Base-by-base conservation (phyloP, 2,888 invertebrate genomes). In the Cephus nigrinus region DNA sequence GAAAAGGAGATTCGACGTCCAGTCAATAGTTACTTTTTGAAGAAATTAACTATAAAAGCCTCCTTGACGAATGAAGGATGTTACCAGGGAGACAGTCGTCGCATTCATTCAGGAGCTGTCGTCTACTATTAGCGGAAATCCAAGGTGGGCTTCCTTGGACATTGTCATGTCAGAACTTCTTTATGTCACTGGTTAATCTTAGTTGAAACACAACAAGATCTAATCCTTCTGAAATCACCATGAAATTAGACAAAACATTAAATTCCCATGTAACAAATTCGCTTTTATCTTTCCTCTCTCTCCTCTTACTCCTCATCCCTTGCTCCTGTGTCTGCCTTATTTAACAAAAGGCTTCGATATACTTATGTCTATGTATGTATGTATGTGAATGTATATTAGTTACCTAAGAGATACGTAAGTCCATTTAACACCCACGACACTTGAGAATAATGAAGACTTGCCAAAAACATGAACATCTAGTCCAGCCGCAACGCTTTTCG, bases 61-160 rank as follows among this genome's bases (percentile, higher is more conserved):
- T 73, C 78, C 80, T 84, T 86, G 86, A 86, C 81, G 81, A 84
- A 86, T 86, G 82, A 85, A 81, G 82, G 79, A 76, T 78, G 73
- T 74, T 82, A 76, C 78, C 36, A 75, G 76, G 35, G 35, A 76
- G 86, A 86, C 86, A 86, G 82, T 82, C 55, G 55, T 55, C 83
- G 80, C 81, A 74, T 76, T 76, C 75, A 79, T 81, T 78, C 80
- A 35, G 74, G 74, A 78, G 9, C 69, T 73, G 83, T 82, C 83
- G 77, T 72, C 35, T 73, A 69, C 76, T 76, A 85, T 85, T 86
- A 86, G 75, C 75, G 33, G 31, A 3, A 2, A 32, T 71, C 71
- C 71, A 71, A 0, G 32, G 2, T 55, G 55, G 23, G 23, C 23
- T 55, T 55, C 1, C 55, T 55, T 55, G 55, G 55, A 55, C 55